These are phyloP conservation scores for Choristoneura fumiferana DNA, from an alignment of 1,140 invertebrate genomes.

Conservation along the genomic window DNA sequence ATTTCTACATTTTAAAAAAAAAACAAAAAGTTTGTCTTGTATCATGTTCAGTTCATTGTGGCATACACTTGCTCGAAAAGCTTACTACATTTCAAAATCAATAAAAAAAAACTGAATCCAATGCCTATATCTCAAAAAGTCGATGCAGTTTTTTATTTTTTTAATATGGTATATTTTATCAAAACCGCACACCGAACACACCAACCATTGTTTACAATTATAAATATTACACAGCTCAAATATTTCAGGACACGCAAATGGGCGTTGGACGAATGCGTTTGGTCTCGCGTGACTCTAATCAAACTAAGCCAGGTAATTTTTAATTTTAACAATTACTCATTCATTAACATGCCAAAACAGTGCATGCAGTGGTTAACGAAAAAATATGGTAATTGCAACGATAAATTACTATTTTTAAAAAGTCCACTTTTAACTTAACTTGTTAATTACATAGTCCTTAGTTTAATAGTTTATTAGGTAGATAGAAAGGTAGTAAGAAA, in stretches of 20 bases:
- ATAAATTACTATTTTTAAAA: background rate
- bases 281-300: constrained; percentile 16
- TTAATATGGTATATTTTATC: too few relatives aligned
- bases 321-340: constrained; percentile 18
- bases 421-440: background rate
- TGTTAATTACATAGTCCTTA: too few relatives aligned
- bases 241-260: constrained; percentile 9
- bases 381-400: background rate
- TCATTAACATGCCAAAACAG: constrained; percentile 8
- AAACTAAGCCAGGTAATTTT: constrained; percentile 14
- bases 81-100: too few relatives aligned
- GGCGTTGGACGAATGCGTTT: constrained; percentile 10
- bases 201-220: constrained; percentile 1
- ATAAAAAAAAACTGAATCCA: too few relatives aligned
- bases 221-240: background rate
- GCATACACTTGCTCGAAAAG: too few relatives aligned
- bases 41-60: too few relatives aligned
- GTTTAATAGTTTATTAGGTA: too few relatives aligned
- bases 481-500: too few relatives aligned
- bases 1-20: too few relatives aligned
- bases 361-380: background rate
- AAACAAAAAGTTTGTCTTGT: too few relatives aligned
- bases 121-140: too few relatives aligned
- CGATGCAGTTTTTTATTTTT: too few relatives aligned
- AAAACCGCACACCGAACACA: background rate